Conservation (phyloP, 2,888 invertebrate genomes). For the Steinernema carpocapsae region DNA sequence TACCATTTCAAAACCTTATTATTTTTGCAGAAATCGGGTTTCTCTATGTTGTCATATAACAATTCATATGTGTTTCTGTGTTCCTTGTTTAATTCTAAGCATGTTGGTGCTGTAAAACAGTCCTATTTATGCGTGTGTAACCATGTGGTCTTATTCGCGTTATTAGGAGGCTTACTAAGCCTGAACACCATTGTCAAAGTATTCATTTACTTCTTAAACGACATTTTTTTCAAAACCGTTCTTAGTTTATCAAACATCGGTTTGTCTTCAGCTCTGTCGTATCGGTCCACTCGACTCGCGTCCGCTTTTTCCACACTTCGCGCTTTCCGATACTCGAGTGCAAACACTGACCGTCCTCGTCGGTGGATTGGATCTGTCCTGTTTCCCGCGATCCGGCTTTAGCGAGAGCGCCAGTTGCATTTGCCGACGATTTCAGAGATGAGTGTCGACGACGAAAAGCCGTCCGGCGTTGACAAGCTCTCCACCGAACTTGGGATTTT, state of each 20-base stretch:
- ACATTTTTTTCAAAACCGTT: no score
- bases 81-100: no score
- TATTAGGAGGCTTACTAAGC: no score
- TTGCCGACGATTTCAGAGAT: not conserved
- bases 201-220: no score
- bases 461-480: not conserved
- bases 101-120: no score
- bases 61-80: no score
- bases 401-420: not conserved
- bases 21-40: no score
- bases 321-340: not conserved
- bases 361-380: not conserved
- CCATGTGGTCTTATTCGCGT: no score
- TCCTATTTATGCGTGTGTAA: no score
- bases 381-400: not conserved
- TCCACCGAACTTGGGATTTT: constrained; percentile 19
- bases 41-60: no score
- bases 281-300: not conserved
- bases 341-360: not conserved
- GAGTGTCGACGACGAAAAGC: not conserved
- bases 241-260: not conserved
- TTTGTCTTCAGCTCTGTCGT: not conserved
- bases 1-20: no score
- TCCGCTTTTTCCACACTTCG: not conserved
- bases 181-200: no score